Evolutionary conservation across 2,797 vertebrate genomes (phyloP), one percentile per base, ranked within the genome.

Genomic region (Alouatta caraya): DNA sequence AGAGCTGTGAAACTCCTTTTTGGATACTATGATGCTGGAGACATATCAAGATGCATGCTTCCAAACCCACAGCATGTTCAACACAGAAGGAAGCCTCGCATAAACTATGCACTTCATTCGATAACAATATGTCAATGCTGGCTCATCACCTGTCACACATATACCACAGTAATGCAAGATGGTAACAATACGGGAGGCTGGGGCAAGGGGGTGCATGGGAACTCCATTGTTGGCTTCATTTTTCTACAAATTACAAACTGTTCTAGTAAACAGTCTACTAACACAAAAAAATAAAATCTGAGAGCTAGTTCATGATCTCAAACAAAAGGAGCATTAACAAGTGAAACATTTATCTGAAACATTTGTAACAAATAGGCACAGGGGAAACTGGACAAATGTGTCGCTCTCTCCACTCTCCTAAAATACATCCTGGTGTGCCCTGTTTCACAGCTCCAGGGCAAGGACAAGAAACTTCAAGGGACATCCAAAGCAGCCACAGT

Each of bases 161-260:
- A 19, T 3, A 57, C 22, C 50, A 39, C 50, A 9, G 42, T 14
- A 21, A 24, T 2, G 28, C 30, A 44, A 67, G 82, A 42, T 30
- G 26, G 42, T 30, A 83, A 26, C 15, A 44, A 33, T 61, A 4
- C 0, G 0, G 24, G 14, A 59, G 55, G 17, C 80, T 19, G 37
- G 8, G 30, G 9, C 0, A 2, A 2, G 15, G 0, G 2, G 10
- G 22, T 2, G 8, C 11, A 33, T 4, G 61, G 67, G 24, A 61
- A 14, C 33, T 75, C 22, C 37, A 44, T 46, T 78, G 33, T 15
- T 22, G 82, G 72, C 81, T 30, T 44, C 8, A 5, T 26, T 33
- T 52, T 82, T 78, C 94, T 52, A 2, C 44, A 73, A 42, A 61
- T 64, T 78, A 21, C 86, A 52, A 39, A 94, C 75, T 64, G 52